Conservation (phyloP, 2,113 vertebrate species). For the Mirza zaza region DNA sequence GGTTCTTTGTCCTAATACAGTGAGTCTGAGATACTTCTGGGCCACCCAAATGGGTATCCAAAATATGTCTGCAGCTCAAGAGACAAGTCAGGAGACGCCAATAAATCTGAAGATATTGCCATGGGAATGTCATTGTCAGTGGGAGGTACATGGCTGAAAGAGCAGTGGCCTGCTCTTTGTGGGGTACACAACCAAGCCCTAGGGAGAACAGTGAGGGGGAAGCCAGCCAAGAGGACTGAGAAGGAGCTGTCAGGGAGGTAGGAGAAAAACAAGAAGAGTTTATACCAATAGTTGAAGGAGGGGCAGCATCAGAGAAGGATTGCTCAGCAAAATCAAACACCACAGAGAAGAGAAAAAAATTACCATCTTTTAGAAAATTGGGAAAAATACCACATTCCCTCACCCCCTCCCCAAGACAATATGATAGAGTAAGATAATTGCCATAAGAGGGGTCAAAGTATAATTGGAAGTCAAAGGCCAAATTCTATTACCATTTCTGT, state of each 20-base stretch:
- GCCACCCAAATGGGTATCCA: neutral
- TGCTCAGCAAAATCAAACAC: neutral
- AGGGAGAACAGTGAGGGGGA: neutral
- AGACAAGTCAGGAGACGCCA: neutral
- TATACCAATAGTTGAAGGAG: neutral
- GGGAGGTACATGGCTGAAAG: neutral
- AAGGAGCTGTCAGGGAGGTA: neutral
- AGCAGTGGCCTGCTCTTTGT: neutral
- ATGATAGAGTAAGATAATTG: neutral
- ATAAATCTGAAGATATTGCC: neutral
- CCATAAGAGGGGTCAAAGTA: neutral
- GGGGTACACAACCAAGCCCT: neutral
- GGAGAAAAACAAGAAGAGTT: neutral
- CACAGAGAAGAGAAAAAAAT: neutral
- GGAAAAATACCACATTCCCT: neutral
- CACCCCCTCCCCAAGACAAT: rapidly evolving
- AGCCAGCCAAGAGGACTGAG: neutral
- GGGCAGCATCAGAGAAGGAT: neutral
- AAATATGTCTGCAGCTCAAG: neutral
- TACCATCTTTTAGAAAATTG: neutral
- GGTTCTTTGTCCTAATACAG: neutral
- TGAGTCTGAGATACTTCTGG: neutral
- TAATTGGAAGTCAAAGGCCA: neutral
- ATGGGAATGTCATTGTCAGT: neutral
- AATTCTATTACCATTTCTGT: neutral